Evolutionary conservation across 1,140 invertebrate genomes (phyloP).

Genomic region (Sarcophaga peregrina): DNA sequence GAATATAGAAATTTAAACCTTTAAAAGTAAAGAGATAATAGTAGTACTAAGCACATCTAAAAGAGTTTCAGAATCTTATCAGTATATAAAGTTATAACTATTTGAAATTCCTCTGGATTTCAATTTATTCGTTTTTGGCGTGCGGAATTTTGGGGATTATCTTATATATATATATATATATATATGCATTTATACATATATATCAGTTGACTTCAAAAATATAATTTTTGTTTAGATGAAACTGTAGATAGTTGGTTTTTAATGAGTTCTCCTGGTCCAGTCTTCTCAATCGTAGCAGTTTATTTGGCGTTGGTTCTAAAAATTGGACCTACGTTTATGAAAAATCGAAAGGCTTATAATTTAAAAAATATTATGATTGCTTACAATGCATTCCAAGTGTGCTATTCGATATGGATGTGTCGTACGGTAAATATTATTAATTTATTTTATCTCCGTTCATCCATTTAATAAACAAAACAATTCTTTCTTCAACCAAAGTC

Average conservation of each 20-base stretch:
- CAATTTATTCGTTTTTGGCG: too few relatives aligned
- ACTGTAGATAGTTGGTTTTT: slow-evolving; percentile 73
- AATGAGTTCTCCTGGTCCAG: slow-evolving; percentile 71
- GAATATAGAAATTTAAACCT: too few relatives aligned
- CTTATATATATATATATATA: too few relatives aligned
- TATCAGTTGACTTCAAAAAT: too few relatives aligned
- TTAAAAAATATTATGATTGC: slow-evolving; percentile 77
- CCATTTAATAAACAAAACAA: not conserved
- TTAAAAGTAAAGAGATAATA: too few relatives aligned
- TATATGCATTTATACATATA: not conserved
- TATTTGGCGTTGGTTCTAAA: slow-evolving; percentile 78
- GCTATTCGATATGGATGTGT: slow-evolving; percentile 69
- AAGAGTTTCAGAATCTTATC: too few relatives aligned
- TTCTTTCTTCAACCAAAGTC: slow-evolving; percentile 65
- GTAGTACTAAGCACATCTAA: too few relatives aligned
- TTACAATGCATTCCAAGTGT: slow-evolving; percentile 82
- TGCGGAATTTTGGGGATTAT: too few relatives aligned
- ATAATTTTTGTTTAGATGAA: slow-evolving; percentile 69
- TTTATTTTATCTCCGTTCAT: not conserved
- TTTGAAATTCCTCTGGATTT: too few relatives aligned
- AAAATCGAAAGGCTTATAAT: slow-evolving; percentile 76
- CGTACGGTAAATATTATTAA: slow-evolving; percentile 54
- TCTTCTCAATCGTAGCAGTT: slow-evolving; percentile 70
- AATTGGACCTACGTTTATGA: slow-evolving; percentile 81
- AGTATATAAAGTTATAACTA: too few relatives aligned